phyloP scores from a whole-genome alignment of 2,113 vertebrate genomes.

The Zonotrichia leucophrys region DNA sequence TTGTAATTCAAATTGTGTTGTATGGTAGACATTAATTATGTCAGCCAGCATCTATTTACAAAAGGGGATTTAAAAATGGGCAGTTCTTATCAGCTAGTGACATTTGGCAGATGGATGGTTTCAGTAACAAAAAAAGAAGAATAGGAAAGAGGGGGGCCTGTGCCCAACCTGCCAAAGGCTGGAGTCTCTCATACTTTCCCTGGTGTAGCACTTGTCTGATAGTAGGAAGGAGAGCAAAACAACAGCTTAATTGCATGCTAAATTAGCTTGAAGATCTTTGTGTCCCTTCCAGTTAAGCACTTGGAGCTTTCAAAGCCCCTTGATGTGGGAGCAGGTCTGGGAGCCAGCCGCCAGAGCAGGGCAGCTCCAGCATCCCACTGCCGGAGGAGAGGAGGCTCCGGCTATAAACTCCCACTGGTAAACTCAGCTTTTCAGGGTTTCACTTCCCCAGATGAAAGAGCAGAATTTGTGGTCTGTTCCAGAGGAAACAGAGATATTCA shows the following conservation, averaged over 20 bases:
- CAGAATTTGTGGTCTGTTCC: not conserved
- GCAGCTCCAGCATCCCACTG: not conserved
- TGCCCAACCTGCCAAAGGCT: conserved; percentile 33
- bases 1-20: conserved; percentile 73
- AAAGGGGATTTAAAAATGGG: conserved; percentile 53
- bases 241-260: conserved; percentile 9
- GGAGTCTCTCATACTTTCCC: conserved; percentile 36
- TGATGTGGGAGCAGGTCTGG: not conserved
- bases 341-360: not conserved
- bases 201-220: conserved; percentile 33
- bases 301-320: not conserved
- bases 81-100: conserved; percentile 74
- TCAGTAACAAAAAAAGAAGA: conserved; percentile 57
- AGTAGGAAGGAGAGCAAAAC: conserved; percentile 35
- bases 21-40: conserved; percentile 73
- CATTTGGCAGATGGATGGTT: conserved; percentile 74
- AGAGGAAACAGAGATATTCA: not conserved
- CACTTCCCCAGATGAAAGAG: conserved; percentile 3
- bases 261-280: not conserved
- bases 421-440: not conserved
- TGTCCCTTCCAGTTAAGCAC: not conserved
- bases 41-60: conserved; percentile 74
- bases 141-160: not conserved
- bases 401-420: not conserved
- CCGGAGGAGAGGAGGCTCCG: accelerated